Conservation (phyloP, 2,797 vertebrate genomes). For the Myotis daubentonii region DNA sequence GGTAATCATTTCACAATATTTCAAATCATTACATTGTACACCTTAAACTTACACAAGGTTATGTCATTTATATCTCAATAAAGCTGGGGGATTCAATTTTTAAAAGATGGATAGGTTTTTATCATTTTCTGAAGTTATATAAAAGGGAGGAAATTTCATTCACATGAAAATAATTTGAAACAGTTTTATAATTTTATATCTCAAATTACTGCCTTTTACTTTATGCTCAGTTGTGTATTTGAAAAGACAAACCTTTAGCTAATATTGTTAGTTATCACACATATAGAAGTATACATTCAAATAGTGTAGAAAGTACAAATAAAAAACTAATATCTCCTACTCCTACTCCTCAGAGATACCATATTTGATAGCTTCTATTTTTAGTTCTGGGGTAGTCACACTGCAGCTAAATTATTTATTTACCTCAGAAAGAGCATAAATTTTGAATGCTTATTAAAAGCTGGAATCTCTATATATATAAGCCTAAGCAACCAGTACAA, state of each 20-base stretch:
- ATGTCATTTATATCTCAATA: not conserved
- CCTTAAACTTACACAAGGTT: not conserved
- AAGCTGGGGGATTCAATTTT: not conserved
- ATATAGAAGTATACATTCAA: not conserved
- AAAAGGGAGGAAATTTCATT: slow-evolving; percentile 1
- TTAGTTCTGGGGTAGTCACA: not conserved
- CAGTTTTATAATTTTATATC: not conserved
- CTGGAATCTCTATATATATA: not conserved
- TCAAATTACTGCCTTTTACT: not conserved
- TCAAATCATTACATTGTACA: not conserved
- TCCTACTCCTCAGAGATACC: not conserved
- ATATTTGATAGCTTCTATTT: not conserved
- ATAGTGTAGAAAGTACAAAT: not conserved
- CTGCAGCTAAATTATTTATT: not conserved
- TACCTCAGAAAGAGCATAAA: not conserved
- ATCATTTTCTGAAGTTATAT: not conserved
- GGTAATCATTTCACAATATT: not conserved
- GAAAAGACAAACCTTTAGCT: not conserved
- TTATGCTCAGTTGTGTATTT: not conserved
- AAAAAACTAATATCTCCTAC: not conserved
- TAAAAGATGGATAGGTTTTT: not conserved
- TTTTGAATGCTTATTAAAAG: slow-evolving; percentile 14
- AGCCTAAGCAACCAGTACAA: too few species aligned
- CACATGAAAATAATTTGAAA: slow-evolving; percentile 4
- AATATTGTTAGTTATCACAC: not conserved